These are phyloP conservation scores for Synergus japonicus DNA, from an alignment of 2,888 invertebrate species.

Conservation along the genomic window DNA sequence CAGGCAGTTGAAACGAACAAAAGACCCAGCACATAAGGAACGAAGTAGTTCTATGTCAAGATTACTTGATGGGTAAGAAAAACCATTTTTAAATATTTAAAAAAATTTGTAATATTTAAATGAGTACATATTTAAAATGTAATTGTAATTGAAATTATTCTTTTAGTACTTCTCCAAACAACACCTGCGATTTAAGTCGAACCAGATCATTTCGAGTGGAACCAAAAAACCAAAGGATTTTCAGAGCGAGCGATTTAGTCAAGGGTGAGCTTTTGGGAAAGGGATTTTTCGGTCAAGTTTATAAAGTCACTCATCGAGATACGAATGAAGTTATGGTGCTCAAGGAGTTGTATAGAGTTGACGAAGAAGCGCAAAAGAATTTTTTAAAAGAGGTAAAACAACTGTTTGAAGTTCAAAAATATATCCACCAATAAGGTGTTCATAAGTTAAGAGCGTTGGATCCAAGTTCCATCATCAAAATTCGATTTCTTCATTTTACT, in stretches of 20 bases:
- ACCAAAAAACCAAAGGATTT: constrained; percentile 86
- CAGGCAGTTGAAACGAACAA: constrained; percentile 80
- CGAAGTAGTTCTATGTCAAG: constrained; percentile 92
- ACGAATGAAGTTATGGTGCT: constrained; percentile 97
- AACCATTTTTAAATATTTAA: neutral
- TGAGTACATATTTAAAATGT: neutral
- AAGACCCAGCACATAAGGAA: constrained; percentile 85
- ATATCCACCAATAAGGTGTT: neutral
- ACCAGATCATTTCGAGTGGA: constrained; percentile 93
- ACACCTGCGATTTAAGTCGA: constrained; percentile 86
- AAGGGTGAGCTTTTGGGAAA: constrained; percentile 93
- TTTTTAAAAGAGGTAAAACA: constrained; percentile 90
- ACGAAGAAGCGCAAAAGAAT: constrained; percentile 95
- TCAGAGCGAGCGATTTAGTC: constrained; percentile 93
- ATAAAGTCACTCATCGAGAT: constrained; percentile 92
- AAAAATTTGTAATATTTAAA: neutral
- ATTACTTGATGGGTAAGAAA: constrained; percentile 84
- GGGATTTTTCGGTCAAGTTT: constrained; percentile 96
- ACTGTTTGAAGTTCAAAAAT: too few species aligned
- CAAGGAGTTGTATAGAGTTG: constrained; percentile 94
- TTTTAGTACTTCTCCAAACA: constrained; percentile 73
- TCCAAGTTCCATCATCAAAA: too few species aligned
- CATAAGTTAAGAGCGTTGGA: neutral
- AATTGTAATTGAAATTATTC: neutral
- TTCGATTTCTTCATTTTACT: too few species aligned